phyloP scores from a whole-genome alignment of 2,113 vertebrate species.

The Trematocara macrostoma region DNA sequence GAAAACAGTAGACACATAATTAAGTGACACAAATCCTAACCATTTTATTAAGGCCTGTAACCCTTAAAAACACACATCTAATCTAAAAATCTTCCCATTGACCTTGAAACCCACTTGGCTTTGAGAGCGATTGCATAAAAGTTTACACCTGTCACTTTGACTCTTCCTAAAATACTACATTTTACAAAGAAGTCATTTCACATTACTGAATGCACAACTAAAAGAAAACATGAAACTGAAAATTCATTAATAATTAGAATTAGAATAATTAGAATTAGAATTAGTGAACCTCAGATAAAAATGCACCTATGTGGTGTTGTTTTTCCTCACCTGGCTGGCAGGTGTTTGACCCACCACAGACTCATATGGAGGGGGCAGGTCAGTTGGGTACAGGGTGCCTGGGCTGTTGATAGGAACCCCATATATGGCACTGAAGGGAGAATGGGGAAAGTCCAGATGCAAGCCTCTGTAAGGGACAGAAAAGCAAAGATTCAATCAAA shows the following conservation, averaged over 20 bases:
- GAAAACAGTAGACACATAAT: background rate
- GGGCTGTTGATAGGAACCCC: constrained; percentile 92
- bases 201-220: background rate
- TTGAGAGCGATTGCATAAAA: background rate
- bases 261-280: no score
- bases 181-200: background rate
- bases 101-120: background rate
- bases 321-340: constrained; percentile 81
- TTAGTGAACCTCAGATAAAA: background rate
- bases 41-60: background rate
- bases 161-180: background rate
- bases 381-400: constrained; percentile 84
- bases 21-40: background rate
- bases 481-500: background rate
- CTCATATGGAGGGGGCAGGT: constrained; percentile 94
- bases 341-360: constrained; percentile 83
- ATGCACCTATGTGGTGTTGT: background rate
- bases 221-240: background rate
- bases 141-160: background rate
- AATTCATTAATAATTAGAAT: background rate
- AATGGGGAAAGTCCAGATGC: constrained; percentile 86
- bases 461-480: constrained; percentile 75
- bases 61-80: background rate
- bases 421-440: constrained; percentile 86
- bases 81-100: background rate